A percentile compares a stretch with the other conserved stretches of the same genome.
phyloP scores from a whole-genome alignment of 2,113 vertebrate species.

The Podarcis raffonei region DNA sequence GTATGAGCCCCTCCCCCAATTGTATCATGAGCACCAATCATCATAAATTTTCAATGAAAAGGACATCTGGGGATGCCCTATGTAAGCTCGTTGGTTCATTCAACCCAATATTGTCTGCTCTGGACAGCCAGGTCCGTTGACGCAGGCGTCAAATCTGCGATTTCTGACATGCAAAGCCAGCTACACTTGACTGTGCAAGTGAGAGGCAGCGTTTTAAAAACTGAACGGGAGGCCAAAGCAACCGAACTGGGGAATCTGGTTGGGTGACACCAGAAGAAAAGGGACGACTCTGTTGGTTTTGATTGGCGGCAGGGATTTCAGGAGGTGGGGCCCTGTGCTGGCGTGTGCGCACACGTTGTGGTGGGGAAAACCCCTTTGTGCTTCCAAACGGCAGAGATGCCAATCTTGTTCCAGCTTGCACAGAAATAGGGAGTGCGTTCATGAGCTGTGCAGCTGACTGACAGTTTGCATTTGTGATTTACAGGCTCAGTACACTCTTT shows the following conservation, averaged over 20 bases:
- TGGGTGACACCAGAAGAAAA: slow-evolving; percentile 35
- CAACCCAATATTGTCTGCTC: no score
- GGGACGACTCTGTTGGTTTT: background rate
- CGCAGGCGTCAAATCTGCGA: no score
- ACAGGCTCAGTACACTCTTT: no score
- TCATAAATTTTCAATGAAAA: no score
- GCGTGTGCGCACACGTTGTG: background rate
- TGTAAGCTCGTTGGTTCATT: no score
- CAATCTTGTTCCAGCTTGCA: background rate
- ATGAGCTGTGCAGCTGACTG: background rate
- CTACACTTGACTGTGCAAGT: background rate
- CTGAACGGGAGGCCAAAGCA: background rate
- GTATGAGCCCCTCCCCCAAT: no score
- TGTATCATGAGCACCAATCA: no score
- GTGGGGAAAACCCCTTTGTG: background rate
- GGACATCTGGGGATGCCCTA: no score
- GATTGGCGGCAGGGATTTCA: background rate
- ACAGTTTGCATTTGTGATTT: no score
- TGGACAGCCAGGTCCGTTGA: background rate
- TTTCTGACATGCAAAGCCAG: background rate
- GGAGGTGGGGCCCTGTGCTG: slow-evolving; percentile 2
- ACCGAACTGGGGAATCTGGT: background rate
- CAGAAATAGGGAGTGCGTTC: background rate
- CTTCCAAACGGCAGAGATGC: background rate
- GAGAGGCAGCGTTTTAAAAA: background rate